phyloP scores from a whole-genome alignment of 1,140 invertebrate species.

The Hirudo medicinalis region DNA sequence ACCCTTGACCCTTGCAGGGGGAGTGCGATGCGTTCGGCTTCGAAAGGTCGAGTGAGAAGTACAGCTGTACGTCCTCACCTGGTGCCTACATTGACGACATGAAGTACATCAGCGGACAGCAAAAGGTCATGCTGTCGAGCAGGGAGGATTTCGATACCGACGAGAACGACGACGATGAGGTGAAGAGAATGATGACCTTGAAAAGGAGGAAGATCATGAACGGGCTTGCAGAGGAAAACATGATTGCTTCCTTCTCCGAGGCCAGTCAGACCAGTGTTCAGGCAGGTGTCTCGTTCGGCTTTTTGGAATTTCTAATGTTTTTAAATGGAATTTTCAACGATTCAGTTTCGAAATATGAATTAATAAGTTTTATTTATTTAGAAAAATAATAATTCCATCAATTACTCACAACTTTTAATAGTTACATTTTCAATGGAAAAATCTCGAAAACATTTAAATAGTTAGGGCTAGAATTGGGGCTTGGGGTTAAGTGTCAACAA shows the following conservation, averaged over 20 bases:
- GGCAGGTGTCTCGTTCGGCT: neutral
- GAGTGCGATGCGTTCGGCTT: conserved; percentile 11
- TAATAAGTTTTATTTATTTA: no score
- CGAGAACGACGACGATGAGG: conserved; percentile 3
- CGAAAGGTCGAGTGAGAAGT: conserved; percentile 6
- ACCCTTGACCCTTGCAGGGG: neutral
- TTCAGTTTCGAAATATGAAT: no score
- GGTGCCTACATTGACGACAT: conserved; percentile 14
- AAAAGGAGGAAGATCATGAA: neutral
- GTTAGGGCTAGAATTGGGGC: no score
- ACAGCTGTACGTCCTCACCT: conserved; percentile 5
- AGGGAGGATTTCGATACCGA: neutral
- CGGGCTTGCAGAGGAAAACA: neutral
- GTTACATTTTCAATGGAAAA: no score
- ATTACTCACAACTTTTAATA: no score
- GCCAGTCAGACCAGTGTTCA: conserved; percentile 8
- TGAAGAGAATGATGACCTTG: conserved; percentile 1
- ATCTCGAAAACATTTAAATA: no score
- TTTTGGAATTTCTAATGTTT: neutral
- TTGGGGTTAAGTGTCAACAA: no score
- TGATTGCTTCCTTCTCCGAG: conserved; percentile 16
- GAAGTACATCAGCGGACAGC: conserved; percentile 7
- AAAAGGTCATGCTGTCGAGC: neutral
- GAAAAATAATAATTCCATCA: no score
- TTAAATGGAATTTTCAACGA: no score